Percentiles rank a stretch among this genome's conserved stretches.
phyloP scores from a whole-genome alignment of 2,888 invertebrate species.

The Eilema griseolum region DNA sequence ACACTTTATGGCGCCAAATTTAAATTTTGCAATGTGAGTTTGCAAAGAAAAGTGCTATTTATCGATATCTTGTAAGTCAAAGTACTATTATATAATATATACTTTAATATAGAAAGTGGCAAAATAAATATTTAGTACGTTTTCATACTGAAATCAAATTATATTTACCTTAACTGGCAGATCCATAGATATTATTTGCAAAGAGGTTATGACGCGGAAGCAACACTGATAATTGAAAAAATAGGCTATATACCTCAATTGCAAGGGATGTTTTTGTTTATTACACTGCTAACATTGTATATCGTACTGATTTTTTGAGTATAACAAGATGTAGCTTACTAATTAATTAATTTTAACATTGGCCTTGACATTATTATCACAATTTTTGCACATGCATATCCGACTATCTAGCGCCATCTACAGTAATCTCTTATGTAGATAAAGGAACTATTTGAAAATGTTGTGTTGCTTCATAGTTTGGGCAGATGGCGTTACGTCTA shows the following conservation, averaged over 20 bases:
- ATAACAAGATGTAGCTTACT: conserved; percentile 26
- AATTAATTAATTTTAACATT: conserved; percentile 61
- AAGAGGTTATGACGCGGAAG: conserved; percentile 76
- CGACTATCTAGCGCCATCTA: conserved; percentile 60
- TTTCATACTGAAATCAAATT: conserved; percentile 15
- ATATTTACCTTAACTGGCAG: conserved; percentile 45
- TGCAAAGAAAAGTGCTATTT: conserved; percentile 18
- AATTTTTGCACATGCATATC: conserved; percentile 74
- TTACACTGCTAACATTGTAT: conserved; percentile 14
- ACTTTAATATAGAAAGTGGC: background rate
- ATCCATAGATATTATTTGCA: conserved; percentile 58
- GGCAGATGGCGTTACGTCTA: conserved; percentile 68
- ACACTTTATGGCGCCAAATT: conserved; percentile 79
- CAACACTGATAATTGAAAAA: conserved; percentile 47
- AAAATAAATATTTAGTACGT: background rate
- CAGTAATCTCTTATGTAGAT: conserved; percentile 26
- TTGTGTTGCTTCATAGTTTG: conserved; percentile 32
- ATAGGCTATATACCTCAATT: conserved; percentile 34
- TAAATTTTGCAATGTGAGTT: conserved; percentile 68
- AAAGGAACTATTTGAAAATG: conserved; percentile 35
- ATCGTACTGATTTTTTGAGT: conserved; percentile 24
- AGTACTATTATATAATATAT: background rate
- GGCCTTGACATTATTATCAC: conserved; percentile 84
- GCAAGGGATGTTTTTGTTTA: conserved; percentile 18
- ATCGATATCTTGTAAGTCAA: background rate